Base-by-base conservation (phyloP, 2,888 invertebrate species). In the Adelognathus sp. region DNA sequence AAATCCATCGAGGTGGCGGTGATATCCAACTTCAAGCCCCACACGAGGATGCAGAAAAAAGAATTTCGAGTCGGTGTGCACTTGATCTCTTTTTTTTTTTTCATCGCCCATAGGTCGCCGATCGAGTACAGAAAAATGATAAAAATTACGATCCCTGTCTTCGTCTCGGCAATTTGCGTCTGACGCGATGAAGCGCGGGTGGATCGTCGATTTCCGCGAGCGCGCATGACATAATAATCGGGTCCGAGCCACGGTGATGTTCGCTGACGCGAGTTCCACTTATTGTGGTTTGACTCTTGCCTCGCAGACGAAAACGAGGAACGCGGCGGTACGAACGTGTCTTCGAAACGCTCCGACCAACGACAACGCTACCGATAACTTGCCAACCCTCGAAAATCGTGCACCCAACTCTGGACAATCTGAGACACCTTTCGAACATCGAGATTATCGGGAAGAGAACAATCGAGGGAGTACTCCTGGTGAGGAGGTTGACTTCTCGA, bases 171-270 rank as follows among this genome's bases (percentile, higher is more conserved):
- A 7, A 11, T 21, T 64, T 33, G 29, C 11, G 31, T 46, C 27
- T 33, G 24, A 36, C 31, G 27, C 18, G 50, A 64, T 46, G 66
- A 27, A 54, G 52, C 36, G 52, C 66, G 66, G 52, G 50, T 66
- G 52, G 52, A 60, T 50, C 24, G 11, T 27, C 61, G 61, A 71
- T 71, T 46, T 29, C 29, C 39, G 39, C 52, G 69, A n/a, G n/a
- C 78, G 71, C 71, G 78, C 78, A 73, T 69, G 74, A 71, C 70
- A 79, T 66, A 74, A 74, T 66, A 52, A 41, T 50, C 41, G 70
- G 58, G 60, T 60, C 66, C 58, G 44, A 69, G 61, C 52, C 9
- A 36, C 71, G 66, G n/a, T n/a, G n/a, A 76, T 72, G 66, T 71
- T 60, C 63, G 69, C 63, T 64, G 33, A 76, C 76, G 56, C 29